Conservation (phyloP, 2,888 invertebrate genomes). For the Epicampocera succincta region DNA sequence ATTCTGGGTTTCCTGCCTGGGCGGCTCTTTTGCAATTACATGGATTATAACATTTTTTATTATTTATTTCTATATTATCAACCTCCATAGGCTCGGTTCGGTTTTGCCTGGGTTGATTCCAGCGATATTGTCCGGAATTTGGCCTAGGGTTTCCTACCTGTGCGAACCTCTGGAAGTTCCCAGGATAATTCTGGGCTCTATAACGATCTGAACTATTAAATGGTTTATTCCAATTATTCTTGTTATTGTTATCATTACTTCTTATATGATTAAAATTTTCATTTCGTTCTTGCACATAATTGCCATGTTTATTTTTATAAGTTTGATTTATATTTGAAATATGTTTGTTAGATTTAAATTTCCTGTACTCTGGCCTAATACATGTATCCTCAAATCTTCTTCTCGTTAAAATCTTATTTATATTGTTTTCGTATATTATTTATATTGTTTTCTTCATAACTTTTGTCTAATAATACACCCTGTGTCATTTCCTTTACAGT, state of each 20-base stretch:
- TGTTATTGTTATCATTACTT: background rate
- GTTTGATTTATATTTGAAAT: constrained; percentile 13
- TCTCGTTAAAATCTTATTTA: background rate
- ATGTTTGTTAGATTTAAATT: background rate
- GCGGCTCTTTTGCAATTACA: background rate
- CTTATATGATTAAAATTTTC: background rate
- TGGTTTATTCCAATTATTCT: constrained; percentile 1
- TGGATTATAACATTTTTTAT: background rate
- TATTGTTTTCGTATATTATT: background rate
- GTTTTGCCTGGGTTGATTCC: background rate
- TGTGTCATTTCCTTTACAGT: too few relatives aligned
- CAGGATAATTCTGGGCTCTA: too few relatives aligned
- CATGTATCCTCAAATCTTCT: too few relatives aligned
- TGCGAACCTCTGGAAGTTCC: constrained; percentile 6
- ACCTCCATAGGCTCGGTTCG: background rate
- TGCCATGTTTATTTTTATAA: background rate
- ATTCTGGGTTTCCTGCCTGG: too few relatives aligned
- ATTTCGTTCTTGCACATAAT: background rate
- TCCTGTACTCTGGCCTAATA: constrained; percentile 5
- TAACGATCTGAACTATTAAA: background rate
- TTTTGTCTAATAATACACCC: too few relatives aligned
- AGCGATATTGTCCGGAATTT: too few relatives aligned
- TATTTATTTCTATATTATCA: background rate
- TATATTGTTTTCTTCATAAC: constrained; percentile 10
- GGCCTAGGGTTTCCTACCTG: too few relatives aligned